These are phyloP conservation scores for Pica pica DNA, from an alignment of 2,113 vertebrate species.

Conservation along the genomic window DNA sequence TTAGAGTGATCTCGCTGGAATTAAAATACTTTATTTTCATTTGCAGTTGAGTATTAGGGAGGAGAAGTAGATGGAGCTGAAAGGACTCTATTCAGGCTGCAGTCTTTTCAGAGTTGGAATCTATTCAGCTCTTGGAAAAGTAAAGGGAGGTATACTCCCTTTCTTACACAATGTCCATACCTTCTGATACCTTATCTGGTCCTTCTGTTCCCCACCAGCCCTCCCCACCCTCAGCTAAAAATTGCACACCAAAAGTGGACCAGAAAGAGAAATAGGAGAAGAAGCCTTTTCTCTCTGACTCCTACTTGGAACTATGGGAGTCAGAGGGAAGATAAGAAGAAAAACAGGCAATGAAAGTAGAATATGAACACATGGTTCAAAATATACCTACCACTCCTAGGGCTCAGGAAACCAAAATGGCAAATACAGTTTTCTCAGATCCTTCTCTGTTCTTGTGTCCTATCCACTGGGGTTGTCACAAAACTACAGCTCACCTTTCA, in stretches of 20 bases:
- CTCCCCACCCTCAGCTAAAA: background rate
- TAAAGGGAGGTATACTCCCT: background rate
- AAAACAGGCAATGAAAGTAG: background rate
- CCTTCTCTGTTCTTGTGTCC: background rate
- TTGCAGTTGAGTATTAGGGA: background rate
- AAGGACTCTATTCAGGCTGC: background rate
- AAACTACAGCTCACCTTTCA: background rate
- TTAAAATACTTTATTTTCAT: constrained; percentile 1
- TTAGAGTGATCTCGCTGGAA: background rate
- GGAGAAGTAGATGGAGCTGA: background rate
- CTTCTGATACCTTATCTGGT: background rate
- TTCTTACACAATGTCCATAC: background rate
- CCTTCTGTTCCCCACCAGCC: background rate
- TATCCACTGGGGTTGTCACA: background rate
- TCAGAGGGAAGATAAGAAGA: background rate
- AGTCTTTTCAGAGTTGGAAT: background rate
- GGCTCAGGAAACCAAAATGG: background rate
- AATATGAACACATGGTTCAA: background rate
- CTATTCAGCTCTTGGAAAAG: constrained; percentile 5
- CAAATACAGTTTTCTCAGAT: background rate
- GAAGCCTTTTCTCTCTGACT: background rate
- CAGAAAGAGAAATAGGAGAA: background rate
- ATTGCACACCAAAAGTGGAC: background rate
- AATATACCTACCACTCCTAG: background rate
- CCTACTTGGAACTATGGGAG: background rate